Conservation (phyloP, 2,113 vertebrate species). For the Podilymbus podiceps region DNA sequence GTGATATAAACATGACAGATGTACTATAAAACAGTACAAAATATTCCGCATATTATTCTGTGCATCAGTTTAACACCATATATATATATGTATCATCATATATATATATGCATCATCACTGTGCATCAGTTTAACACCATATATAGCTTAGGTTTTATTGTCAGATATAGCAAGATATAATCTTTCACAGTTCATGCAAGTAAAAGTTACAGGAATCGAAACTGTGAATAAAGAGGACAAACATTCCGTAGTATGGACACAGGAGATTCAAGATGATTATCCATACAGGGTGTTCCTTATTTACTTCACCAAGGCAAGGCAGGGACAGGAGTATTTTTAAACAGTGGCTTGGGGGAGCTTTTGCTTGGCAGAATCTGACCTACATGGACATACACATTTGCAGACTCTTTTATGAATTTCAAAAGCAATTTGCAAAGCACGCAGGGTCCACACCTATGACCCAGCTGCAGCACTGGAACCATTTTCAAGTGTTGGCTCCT, state of each 20-base stretch:
- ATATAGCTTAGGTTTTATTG: not conserved
- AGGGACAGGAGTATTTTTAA: not conserved
- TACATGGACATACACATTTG: not conserved
- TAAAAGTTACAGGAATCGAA: not conserved
- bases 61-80: not conserved
- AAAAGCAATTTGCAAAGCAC: not conserved
- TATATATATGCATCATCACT: too few species aligned
- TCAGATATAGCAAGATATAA: not conserved
- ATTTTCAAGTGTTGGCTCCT: not conserved
- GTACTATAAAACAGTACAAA: not conserved
- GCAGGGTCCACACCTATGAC: not conserved
- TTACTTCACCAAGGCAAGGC: not conserved
- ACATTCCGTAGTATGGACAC: not conserved
- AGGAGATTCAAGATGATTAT: not conserved
- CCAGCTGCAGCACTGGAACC: not conserved
- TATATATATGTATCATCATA: too few species aligned
- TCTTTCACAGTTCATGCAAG: not conserved
- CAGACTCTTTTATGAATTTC: not conserved
- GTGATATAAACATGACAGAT: not conserved
- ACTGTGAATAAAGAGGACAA: not conserved
- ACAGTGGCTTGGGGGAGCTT: not conserved
- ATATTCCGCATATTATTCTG: not conserved
- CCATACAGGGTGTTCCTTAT: not conserved
- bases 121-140: not conserved
- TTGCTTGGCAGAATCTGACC: not conserved